Base-by-base conservation (phyloP, 2,888 invertebrate species). In the Nasonovia ribisnigri region DNA sequence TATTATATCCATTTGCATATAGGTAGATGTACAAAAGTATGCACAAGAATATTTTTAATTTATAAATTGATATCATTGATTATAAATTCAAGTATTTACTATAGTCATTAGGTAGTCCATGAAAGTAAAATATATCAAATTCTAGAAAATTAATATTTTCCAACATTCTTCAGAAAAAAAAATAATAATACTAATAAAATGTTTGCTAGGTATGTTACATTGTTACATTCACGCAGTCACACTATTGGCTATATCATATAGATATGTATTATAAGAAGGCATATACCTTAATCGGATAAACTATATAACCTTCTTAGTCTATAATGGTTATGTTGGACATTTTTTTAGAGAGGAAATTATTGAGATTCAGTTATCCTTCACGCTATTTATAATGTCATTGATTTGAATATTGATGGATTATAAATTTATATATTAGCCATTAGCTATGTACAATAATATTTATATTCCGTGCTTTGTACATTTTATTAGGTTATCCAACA, bases 271-370 rank as follows among this genome's bases (percentile, higher is more conserved):
- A 54, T 54, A 43, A 60, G 11, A 60, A 43, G 8, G 43, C 42
- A 77, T 42, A 57, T 89, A 43, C 89, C 89, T 89, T 89, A 89
- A 89, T 60, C 43, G 89, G 60, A 89, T 89, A 57, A 60, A 89
- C 89, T 89, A 60, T 57, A 42, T 89, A 89, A 89, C 89, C 89
- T 89, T 89, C 89, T 89, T 89, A 29, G 26, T 60, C 89, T 89
- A 89, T 89, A 89, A 89, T 29, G 43, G 60, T 89, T 42, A 42
- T 60, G 43, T 60, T 43, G 29, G 60, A 60, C 20, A 43, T 89
- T 89, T 89, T 87, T 90, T 67, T 90, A 90, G 90, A 90, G 46
- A 90, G 90, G 90, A 90, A 90, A 90, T 91, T 42, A 54, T 84
- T 91, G 1, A 51, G 54, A 29, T 91, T 84, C 29, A 42, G 48